These are phyloP conservation scores for Limnephilus auricula DNA, from an alignment of 2,888 invertebrate species.

Conservation along the genomic window DNA sequence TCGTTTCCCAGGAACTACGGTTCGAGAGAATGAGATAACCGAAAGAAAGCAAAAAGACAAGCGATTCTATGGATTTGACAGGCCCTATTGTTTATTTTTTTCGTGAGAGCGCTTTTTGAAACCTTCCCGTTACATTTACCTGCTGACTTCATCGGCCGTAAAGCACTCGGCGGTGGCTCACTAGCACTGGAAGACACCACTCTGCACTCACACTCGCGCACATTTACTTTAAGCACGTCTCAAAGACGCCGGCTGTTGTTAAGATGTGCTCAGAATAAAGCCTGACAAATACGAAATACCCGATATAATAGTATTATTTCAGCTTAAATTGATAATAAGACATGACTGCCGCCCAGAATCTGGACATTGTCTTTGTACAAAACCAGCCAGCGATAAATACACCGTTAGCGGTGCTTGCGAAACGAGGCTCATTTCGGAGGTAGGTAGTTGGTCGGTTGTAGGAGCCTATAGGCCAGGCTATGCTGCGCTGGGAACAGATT, in stretches of 20 bases:
- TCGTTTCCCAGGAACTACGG: conserved; percentile 27
- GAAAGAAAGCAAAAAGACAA: conserved; percentile 2
- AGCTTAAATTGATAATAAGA: not conserved
- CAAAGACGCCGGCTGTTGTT: conserved; percentile 2
- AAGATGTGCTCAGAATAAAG: not conserved
- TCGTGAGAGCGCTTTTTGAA: conserved; percentile 4
- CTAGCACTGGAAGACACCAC: not conserved
- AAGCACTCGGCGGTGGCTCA: not conserved
- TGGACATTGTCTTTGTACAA: conserved; percentile 27
- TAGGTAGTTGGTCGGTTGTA: not conserved
- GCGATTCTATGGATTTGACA: conserved; percentile 17
- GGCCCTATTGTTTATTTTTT: conserved; percentile 39
- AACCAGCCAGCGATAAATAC: conserved; percentile 19
- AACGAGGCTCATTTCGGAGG: conserved; percentile 36
- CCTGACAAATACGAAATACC: not conserved
- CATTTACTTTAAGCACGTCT: not conserved
- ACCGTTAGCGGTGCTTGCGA: conserved; percentile 40
- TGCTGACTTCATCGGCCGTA: conserved; percentile 7
- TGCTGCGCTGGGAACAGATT: conserved; percentile 36
- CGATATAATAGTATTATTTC: not conserved
- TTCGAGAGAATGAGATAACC: not conserved
- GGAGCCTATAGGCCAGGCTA: not conserved
- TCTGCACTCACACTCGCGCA: not conserved
- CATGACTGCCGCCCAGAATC: conserved; percentile 10
- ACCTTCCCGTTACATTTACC: conserved; percentile 42